Base-by-base conservation (phyloP, 2,797 vertebrate genomes). In the Arrhamphus sclerolepis region DNA sequence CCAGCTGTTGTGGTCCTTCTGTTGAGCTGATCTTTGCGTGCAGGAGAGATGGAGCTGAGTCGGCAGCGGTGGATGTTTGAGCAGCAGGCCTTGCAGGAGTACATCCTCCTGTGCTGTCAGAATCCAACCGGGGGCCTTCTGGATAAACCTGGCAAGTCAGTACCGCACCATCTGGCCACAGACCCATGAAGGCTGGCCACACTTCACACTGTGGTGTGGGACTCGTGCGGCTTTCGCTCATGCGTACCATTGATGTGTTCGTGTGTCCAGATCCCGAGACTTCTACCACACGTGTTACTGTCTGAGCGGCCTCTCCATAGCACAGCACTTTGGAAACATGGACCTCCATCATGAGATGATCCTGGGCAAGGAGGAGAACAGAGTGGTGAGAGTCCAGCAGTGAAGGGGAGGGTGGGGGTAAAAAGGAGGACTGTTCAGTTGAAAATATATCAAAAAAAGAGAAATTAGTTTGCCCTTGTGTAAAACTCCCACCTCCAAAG, bases 271-370 rank as follows among this genome's bases (percentile, higher is more conserved):
- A 74, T 97, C 96, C 3, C 93, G 97, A 72, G 97, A 99, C 80
- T 99, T 99, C 74, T 98, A 99, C 89, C 97, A 98, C 89, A 98
- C 97, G 1, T 98, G 97, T 83, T 99, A 98, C 87, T 99, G 97
- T 87, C 87, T 99, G 81, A 99, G 97, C 0, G 97, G 97, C 4
- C 89, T 99, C 62, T 95, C 97, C 22, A 70, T 98, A 31, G 97
- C 97, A 0, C 97, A 99, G 89, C 96, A 98, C 87, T 98, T 97
- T 0, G 95, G 95, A 43, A 95, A 95, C 8, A 86, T 92, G 42
- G 94, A 95, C 41, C 88, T 95, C 52, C 91, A 97, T 55, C 92
- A 94, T 0, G 94, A 98, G 66, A 67, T 91, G 59, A 82, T 98
- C 78, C 79, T 98, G 13, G 96, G 97, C 10, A 77, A 72, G 44